These are phyloP conservation scores for Pempheris klunzingeri DNA, from an alignment of 2,797 vertebrate species.

Conservation along the genomic window DNA sequence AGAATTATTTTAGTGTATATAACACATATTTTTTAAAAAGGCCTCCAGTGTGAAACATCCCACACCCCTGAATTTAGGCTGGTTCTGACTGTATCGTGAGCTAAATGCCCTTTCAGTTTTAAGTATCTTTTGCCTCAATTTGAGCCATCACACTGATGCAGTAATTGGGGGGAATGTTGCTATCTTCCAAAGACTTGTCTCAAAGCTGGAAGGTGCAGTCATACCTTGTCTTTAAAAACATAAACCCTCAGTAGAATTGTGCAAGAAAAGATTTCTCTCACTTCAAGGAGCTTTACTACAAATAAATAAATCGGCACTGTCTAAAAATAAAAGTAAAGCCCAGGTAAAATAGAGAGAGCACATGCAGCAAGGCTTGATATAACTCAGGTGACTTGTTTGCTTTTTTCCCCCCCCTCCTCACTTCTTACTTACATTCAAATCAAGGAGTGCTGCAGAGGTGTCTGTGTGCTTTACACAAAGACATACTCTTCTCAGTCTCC, in stretches of 20 bases:
- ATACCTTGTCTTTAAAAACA: conserved; percentile 69
- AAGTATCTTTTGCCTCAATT: conserved; percentile 47
- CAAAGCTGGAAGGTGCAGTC: conserved; percentile 64
- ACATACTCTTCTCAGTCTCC: conserved; percentile 82
- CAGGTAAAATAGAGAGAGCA: conserved; percentile 65
- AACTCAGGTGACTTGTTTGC: conserved; percentile 87
- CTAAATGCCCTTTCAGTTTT: conserved; percentile 20
- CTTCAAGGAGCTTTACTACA: conserved; percentile 73
- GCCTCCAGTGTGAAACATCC: conserved; percentile 7
- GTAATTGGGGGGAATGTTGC: conserved; percentile 66
- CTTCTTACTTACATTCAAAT: conserved; percentile 78
- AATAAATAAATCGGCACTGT: conserved; percentile 73
- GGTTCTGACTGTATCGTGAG: conserved; percentile 10
- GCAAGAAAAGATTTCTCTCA: conserved; percentile 58
- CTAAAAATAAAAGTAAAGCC: conserved; percentile 73
- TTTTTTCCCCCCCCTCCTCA: conserved; percentile 70
- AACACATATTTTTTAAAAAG: conserved; percentile 8
- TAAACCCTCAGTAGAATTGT: conserved; percentile 71
- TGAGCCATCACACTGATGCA: conserved; percentile 46
- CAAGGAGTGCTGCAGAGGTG: conserved; percentile 80
- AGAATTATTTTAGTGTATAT: background rate
- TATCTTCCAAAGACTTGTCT: conserved; percentile 56
- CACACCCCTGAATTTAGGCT: background rate
- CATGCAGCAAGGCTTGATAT: conserved; percentile 77
- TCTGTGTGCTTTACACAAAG: conserved; percentile 88